Evolutionary conservation across 2,888 invertebrate genomes (phyloP), one percentile per base, ranked within the genome.

Genomic region (Zeuzera pyrina): DNA sequence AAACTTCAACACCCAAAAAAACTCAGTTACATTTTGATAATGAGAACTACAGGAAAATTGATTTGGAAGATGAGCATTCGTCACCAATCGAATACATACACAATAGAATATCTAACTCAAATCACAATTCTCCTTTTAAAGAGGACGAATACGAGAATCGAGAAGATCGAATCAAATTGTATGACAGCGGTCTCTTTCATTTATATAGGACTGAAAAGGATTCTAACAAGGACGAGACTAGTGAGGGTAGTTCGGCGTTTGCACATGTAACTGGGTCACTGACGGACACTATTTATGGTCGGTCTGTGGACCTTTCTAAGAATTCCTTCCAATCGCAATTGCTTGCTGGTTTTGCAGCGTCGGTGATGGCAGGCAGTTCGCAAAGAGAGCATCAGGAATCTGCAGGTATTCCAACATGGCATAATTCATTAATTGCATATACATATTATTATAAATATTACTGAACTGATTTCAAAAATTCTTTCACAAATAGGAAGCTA

Each of bases 231-330:
- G 66, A 72, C 15, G 63, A 62, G 5, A 44, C 46, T 2, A 47
- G 42, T 5, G 64, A 68, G 14, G 58, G 57, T 21, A 48, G 51
- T 32, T 35, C 60, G 5, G 54, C 59, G 7, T 76, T 68, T 43
- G 69, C 62, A 11, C 57, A 57, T 24, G 57, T 72, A 36, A 43
- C 59, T 2, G 63, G 67, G 1, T 43, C 60, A 1, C 42, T 78
- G 5, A 51, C 77, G 0, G 78, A 79, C 3, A 68, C 67, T 41
- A 65, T 84, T 16, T 83, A 81, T 33, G 72, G 72, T 1, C 53
- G 81, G 29, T 73, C 79, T 11, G 72, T 83, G 73, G 76, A 84
- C 41, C 41, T 84, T 31, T 62, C 76, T 3, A 83, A 81, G 50
- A 65, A 49, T 15, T 64, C 81, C 0, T 76, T 85, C 33, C 83